Base-by-base conservation (phyloP, 2,113 vertebrate genomes). In the Fregetta grallaria region DNA sequence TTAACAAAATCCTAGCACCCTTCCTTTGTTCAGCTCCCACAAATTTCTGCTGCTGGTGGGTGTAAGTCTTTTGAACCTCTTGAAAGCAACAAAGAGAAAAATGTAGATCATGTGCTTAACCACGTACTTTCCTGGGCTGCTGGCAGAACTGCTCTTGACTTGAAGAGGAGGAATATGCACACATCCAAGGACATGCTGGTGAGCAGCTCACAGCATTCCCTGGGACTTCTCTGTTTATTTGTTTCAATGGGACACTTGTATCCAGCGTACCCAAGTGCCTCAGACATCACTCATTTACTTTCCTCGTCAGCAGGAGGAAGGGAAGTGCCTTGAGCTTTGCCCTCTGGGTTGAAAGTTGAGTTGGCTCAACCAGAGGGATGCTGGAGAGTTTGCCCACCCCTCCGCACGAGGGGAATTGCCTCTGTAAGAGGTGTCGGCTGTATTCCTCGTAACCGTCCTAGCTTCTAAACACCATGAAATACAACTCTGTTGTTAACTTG, bases 11-110 rank as follows among this genome's bases (percentile, higher is more conserved):
- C 86, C 70, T 93, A 94, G 66, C 50, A 93, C 81, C 50, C 82
- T 88, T 94, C 89, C 75, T 92, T 95, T 95, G 71, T 85, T 97
- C 94, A 83, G 45, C 95, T 97, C 88, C 89, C 92, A 95, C 88
- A 82, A 59, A 72, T 93, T 92, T 61, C 87, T 94, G 88, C 92
- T 91, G 70, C 91, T 97, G 76, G 96, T 97, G 96, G 97, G 96
- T 93, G 97, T 87, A 95, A 91, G 76, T 96, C 86, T 96, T 93
- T 93, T 86, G 93, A 93, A 95, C 92, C 95, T 77, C 85, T 66
- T 79, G 45, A 95, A 96, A 93, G 92, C 74, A 92, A 65, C 50
- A 71, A 89, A 93, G 61, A 94, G 67, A 66, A 84, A 92, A 85
- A 66, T 11, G 53, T 29, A 89, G 40, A 76, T 90, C n/a, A 20